Evolutionary conservation across 2,113 vertebrate species (phyloP).

Genomic region (Daboia siamensis): DNA sequence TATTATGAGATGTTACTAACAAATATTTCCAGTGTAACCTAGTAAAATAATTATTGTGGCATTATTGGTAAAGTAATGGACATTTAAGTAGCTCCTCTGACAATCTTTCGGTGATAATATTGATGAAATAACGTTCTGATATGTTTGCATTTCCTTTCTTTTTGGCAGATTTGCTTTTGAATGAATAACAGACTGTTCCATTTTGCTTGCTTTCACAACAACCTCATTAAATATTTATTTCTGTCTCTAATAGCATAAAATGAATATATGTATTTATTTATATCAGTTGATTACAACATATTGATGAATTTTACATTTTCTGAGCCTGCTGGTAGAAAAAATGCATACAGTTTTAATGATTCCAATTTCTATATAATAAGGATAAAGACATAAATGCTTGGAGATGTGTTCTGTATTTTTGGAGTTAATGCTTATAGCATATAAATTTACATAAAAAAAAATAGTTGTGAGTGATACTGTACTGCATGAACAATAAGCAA

Average conservation of each 20-base stretch:
- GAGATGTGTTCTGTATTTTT: background rate
- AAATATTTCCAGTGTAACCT: background rate
- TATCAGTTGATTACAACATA: background rate
- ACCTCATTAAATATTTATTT: background rate
- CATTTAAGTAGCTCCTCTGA: background rate
- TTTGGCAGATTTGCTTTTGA: background rate
- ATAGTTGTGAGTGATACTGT: background rate
- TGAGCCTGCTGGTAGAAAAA: background rate
- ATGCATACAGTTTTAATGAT: background rate
- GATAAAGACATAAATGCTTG: background rate
- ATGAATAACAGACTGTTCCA: background rate
- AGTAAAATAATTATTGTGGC: background rate
- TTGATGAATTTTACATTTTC: background rate
- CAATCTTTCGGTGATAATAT: background rate
- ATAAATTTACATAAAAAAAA: background rate
- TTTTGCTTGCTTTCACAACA: background rate
- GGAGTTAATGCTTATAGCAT: background rate
- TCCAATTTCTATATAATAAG: background rate
- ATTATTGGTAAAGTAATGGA: background rate
- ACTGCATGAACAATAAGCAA: background rate
- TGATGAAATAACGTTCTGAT: background rate
- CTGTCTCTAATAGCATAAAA: background rate
- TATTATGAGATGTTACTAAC: background rate
- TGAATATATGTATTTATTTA: background rate
- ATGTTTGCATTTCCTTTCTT: background rate